Percentiles rank a stretch among this genome's conserved stretches.
Conservation (phyloP, 2,113 vertebrate genomes). For the Alethe castanea region DNA sequence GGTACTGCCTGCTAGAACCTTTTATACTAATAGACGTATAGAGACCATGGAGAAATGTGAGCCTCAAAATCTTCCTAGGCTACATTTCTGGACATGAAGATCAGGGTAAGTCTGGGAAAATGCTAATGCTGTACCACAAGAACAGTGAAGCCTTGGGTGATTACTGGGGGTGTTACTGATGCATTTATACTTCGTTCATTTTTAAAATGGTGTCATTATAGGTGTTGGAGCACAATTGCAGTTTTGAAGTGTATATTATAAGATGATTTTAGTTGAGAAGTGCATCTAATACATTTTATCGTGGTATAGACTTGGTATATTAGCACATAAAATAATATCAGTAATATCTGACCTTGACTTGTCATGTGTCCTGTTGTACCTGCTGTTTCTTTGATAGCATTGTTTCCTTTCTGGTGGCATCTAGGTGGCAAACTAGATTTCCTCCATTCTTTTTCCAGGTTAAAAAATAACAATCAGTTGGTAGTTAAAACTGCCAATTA, state of each 20-base stretch:
- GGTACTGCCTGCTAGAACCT: neutral
- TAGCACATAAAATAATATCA: neutral
- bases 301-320: neutral
- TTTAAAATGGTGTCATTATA: neutral
- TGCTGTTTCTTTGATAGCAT: neutral
- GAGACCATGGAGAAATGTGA: neutral
- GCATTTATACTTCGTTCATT: neutral
- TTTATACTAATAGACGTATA: neutral
- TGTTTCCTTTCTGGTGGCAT: neutral
- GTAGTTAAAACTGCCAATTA: slow-evolving; percentile 63
- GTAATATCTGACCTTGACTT: neutral
- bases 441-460: neutral
- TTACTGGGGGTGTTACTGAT: neutral
- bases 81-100: neutral
- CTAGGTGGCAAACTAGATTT: neutral
- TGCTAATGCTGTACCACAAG: neutral
- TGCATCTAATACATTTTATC: neutral
- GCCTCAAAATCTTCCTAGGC: neutral
- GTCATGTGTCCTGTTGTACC: neutral
- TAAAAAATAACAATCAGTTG: slow-evolving; percentile 16
- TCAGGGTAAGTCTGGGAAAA: neutral
- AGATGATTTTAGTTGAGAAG: neutral
- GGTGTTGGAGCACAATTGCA: neutral
- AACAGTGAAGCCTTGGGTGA: neutral
- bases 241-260: neutral